phyloP scores from a whole-genome alignment of 2,113 vertebrate species.

The Cephalophus harveyi region DNA sequence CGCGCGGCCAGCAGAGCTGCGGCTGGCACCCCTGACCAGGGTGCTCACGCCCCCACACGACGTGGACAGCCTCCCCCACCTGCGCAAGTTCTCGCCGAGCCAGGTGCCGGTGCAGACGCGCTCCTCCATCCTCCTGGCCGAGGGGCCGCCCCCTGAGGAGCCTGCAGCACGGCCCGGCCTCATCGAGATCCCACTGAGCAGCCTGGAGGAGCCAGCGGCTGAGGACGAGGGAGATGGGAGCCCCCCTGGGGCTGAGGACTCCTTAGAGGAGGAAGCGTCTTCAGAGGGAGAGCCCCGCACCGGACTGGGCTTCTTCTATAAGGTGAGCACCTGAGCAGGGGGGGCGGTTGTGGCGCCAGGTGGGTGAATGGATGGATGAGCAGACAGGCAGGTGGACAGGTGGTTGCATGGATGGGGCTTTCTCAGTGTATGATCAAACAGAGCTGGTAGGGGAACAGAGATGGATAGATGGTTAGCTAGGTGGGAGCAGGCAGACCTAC shows the following conservation, averaged over 20 bases:
- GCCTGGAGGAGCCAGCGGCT: conserved; percentile 76
- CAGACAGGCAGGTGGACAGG: too few relatives aligned
- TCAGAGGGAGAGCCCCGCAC: conserved; percentile 77
- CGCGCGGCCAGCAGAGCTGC: conserved; percentile 81
- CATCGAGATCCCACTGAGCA: conserved; percentile 88
- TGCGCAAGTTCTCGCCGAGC: conserved; percentile 86
- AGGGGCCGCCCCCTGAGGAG: conserved; percentile 56
- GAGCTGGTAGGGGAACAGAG: background rate
- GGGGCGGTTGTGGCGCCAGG: fast-evolving
- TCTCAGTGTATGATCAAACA: background rate
- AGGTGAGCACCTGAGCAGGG: conserved; percentile 55
- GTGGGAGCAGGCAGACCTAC: background rate
- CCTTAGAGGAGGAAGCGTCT: conserved; percentile 80
- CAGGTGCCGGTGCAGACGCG: conserved; percentile 89
- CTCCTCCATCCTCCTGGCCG: conserved; percentile 86
- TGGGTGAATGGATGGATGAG: fast-evolving
- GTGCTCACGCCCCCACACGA: conserved; percentile 86
- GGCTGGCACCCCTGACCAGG: conserved; percentile 81
- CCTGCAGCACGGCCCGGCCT: conserved; percentile 78
- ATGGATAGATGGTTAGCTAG: too few relatives aligned
- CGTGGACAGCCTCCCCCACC: conserved; percentile 91
- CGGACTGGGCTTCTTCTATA: conserved; percentile 89
- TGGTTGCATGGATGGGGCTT: background rate
- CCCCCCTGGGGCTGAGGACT: conserved; percentile 77
- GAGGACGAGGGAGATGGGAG: conserved; percentile 80